Conservation (phyloP, 1,140 invertebrate genomes). For the Gonioctena quinquepunctata region DNA sequence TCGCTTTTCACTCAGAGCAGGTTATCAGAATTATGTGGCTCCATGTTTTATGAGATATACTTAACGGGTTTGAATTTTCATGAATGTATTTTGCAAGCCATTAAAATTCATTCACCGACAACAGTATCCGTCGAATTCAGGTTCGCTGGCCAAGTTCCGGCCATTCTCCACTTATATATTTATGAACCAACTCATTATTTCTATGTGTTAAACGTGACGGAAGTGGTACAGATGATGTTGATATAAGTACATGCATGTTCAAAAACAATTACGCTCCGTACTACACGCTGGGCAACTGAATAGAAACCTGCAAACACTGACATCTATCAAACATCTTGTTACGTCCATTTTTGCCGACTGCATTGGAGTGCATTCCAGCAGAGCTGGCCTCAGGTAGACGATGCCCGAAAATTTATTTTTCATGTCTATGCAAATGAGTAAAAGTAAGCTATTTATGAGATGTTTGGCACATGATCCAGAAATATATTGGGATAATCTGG, state of each 20-base stretch:
- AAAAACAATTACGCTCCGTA: constrained; percentile 43
- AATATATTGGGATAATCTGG: too few species aligned
- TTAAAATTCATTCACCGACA: background rate
- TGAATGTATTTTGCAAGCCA: background rate
- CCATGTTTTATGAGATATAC: too few species aligned
- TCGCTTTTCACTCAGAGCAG: too few species aligned
- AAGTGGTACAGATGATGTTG: constrained; percentile 42
- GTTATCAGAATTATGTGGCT: too few species aligned
- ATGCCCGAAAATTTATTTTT: too few species aligned
- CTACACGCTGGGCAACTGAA: constrained; percentile 29
- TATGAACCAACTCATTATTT: constrained; percentile 36
- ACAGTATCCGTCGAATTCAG: background rate
- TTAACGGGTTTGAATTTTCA: background rate
- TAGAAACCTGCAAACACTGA: constrained; percentile 19
- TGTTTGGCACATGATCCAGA: too few species aligned
- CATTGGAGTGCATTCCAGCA: background rate
- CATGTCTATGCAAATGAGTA: too few species aligned
- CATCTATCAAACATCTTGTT: constrained; percentile 24
- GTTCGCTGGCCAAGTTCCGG: constrained; percentile 24
- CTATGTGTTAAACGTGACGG: constrained; percentile 40
- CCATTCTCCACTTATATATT: constrained; percentile 30
- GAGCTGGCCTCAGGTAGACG: too few species aligned
- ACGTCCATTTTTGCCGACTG: constrained; percentile 6
- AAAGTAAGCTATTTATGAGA: too few species aligned
- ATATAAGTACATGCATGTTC: constrained; percentile 42